phyloP scores from a whole-genome alignment of 2,113 vertebrate species.

The Amazona vittata region DNA sequence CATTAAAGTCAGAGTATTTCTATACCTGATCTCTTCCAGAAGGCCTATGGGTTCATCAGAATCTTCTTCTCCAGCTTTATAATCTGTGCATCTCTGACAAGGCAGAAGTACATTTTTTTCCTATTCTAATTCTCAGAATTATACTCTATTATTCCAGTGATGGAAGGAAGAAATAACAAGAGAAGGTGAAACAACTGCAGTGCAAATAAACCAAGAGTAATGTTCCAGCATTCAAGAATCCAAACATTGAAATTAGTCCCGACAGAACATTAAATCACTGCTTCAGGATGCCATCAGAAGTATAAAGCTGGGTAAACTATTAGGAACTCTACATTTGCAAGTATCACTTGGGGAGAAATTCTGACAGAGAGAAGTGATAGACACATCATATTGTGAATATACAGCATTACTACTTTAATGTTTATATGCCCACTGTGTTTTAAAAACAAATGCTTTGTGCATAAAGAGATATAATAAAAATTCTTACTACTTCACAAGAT shows the following conservation, averaged over 20 bases:
- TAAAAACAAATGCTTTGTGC: conserved; percentile 65
- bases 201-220: conserved; percentile 11
- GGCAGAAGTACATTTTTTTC: neutral
- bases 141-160: neutral
- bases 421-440: conserved; percentile 67
- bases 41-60: neutral
- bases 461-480: conserved; percentile 66
- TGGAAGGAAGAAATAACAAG: neutral
- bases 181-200: conserved; percentile 42
- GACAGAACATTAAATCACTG: conserved; percentile 19
- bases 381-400: conserved; percentile 54
- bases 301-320: conserved; percentile 20
- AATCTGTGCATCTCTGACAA: neutral
- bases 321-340: conserved; percentile 40
- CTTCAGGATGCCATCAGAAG: conserved; percentile 21
- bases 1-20: neutral
- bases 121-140: neutral
- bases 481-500: conserved; percentile 44
- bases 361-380: conserved; percentile 52
- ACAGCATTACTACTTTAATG: conserved; percentile 56
- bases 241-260: conserved; percentile 1
- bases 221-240: neutral
- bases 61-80: neutral
- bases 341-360: conserved; percentile 62
- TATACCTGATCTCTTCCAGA: neutral